Percentiles rank a stretch among this genome's conserved stretches.
Conservation (phyloP, 2,797 vertebrate species). For the Siniperca obscura region DNA sequence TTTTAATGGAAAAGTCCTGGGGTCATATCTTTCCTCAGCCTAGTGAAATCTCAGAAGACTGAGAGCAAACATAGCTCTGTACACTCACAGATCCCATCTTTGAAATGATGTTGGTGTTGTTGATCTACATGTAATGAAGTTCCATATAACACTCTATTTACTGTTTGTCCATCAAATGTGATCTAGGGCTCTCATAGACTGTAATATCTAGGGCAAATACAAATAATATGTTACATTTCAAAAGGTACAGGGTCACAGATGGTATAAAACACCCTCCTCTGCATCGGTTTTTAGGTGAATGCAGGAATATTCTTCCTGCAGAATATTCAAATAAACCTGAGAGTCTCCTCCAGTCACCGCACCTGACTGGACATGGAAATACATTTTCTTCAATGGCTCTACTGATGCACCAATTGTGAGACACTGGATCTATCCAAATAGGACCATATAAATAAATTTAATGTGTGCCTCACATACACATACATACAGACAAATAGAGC, state of each 20-base stretch:
- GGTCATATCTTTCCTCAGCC: constrained; percentile 77
- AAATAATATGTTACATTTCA: constrained; percentile 24
- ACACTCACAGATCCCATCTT: constrained; percentile 81
- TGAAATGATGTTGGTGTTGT: constrained; percentile 80
- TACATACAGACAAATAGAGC: no score
- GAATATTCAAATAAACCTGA: background rate
- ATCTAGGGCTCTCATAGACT: constrained; percentile 43
- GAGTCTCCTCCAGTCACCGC: background rate
- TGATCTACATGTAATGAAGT: constrained; percentile 76
- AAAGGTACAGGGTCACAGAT: constrained; percentile 38
- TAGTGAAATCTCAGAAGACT: constrained; percentile 80
- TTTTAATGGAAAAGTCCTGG: constrained; percentile 79
- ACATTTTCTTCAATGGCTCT: no score
- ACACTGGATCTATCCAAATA: no score
- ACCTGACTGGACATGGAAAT: no score
- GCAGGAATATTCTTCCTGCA: constrained; percentile 1
- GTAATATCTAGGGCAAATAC: constrained; percentile 2
- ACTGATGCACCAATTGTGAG: no score
- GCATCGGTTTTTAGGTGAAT: background rate
- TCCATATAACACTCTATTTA: constrained; percentile 84
- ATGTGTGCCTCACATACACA: no score
- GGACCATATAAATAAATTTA: no score
- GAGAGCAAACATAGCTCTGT: constrained; percentile 81
- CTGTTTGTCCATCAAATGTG: constrained; percentile 76
- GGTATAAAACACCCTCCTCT: constrained; percentile 24